phyloP scores from a whole-genome alignment of 2,797 vertebrate genomes.

The Botia almorhae region DNA sequence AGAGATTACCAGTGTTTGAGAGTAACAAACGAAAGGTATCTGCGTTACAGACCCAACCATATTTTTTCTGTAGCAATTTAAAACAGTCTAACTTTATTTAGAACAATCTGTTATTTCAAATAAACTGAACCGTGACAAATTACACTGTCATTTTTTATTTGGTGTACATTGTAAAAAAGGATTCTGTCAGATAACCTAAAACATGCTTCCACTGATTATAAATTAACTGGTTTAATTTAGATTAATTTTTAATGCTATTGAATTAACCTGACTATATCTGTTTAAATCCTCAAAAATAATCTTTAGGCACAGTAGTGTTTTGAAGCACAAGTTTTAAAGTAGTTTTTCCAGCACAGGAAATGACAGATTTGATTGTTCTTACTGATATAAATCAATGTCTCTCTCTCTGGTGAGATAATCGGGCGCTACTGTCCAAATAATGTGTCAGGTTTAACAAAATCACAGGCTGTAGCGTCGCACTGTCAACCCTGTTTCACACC shows the following conservation, averaged over 20 bases:
- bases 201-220: not conserved
- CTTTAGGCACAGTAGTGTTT: no score
- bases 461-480: not conserved
- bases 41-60: no score
- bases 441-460: constrained; percentile 26
- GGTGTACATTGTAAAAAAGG: no score
- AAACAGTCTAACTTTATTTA: no score
- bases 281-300: not conserved
- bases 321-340: not conserved
- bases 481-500: constrained; percentile 26
- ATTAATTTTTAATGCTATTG: not conserved
- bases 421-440: constrained; percentile 37
- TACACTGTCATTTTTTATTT: no score
- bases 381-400: not conserved
- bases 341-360: constrained; percentile 18
- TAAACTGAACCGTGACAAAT: no score
- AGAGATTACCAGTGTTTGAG: not conserved
- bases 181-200: not conserved
- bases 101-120: no score
- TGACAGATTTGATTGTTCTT: not conserved
- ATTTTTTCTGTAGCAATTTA: not conserved
- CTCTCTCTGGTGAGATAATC: constrained; percentile 20
- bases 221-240: not conserved
- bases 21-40: not conserved
- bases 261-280: not conserved